A percentile compares a stretch with the other conserved stretches of the same genome.
phyloP scores from a whole-genome alignment of 2,888 invertebrate genomes.

The Stenodera caucasica region DNA sequence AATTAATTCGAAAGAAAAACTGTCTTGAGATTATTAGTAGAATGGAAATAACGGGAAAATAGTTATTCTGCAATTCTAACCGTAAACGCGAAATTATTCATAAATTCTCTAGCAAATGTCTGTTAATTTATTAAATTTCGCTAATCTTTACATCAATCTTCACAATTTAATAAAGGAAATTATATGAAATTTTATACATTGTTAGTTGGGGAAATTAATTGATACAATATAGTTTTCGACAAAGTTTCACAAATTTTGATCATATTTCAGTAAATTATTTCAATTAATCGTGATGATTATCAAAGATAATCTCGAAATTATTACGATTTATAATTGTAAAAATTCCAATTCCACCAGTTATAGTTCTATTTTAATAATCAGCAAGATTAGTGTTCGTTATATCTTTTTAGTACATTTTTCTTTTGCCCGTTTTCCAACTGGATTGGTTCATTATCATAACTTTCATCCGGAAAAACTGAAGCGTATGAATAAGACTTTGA shows the following conservation, averaged over 20 bases:
- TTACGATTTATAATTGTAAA: too few relatives aligned
- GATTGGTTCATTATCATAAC: slow-evolving; percentile 47
- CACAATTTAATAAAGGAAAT: not conserved
- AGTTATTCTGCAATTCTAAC: not conserved
- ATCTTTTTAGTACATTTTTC: not conserved
- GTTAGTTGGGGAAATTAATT: not conserved
- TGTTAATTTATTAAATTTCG: not conserved
- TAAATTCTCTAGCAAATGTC: not conserved
- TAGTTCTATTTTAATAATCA: slow-evolving; percentile 4
- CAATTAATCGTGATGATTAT: too few relatives aligned
- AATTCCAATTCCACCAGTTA: too few relatives aligned
- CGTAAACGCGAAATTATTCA: not conserved
- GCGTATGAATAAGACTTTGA: too few relatives aligned
- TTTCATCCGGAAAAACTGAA: slow-evolving; percentile 44
- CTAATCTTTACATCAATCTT: not conserved
- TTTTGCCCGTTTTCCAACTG: slow-evolving; percentile 12
- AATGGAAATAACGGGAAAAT: too few relatives aligned
- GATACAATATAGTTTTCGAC: not conserved
- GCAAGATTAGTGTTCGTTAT: not conserved
- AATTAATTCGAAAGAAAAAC: not conserved
- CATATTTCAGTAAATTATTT: not conserved
- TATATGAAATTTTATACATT: not conserved
- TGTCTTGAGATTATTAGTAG: not conserved
- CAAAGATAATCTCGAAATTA: too few relatives aligned
- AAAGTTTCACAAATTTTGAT: slow-evolving; percentile 1